Conservation (phyloP, 2,113 vertebrate species). For the Alethe castanea region DNA sequence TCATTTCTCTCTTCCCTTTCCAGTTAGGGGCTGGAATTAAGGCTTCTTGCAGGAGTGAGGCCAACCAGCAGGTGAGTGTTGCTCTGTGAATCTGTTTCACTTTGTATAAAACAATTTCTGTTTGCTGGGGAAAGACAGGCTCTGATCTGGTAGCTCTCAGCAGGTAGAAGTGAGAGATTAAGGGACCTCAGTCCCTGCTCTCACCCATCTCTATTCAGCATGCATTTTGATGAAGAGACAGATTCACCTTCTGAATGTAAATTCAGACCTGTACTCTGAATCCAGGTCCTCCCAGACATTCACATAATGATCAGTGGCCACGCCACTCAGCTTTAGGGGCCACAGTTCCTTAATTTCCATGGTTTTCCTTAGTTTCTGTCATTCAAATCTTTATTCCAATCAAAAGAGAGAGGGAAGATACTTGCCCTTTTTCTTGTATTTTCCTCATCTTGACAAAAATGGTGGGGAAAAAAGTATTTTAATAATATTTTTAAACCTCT, state of each 20-base stretch:
- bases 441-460: not conserved
- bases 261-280: not conserved
- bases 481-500: not conserved
- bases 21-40: not conserved
- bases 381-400: not conserved
- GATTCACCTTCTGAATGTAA: not conserved
- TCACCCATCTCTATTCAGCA: not conserved
- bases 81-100: not conserved
- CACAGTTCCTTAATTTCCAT: not conserved
- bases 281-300: not conserved
- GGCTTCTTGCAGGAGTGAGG: not conserved
- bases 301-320: not conserved
- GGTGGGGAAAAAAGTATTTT: not conserved
- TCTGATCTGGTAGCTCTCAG: not conserved
- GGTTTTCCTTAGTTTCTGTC: not conserved
- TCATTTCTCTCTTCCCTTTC: not conserved
- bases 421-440: not conserved
- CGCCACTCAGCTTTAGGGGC: not conserved
- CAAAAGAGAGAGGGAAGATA: fast-evolving
- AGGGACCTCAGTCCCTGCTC: not conserved
- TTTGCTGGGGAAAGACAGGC: not conserved
- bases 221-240: not conserved
- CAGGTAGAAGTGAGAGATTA: not conserved
- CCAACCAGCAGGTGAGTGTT: not conserved
- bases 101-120: not conserved